Conservation (phyloP, 1,140 invertebrate species). For the Neuroterus valhalla region DNA sequence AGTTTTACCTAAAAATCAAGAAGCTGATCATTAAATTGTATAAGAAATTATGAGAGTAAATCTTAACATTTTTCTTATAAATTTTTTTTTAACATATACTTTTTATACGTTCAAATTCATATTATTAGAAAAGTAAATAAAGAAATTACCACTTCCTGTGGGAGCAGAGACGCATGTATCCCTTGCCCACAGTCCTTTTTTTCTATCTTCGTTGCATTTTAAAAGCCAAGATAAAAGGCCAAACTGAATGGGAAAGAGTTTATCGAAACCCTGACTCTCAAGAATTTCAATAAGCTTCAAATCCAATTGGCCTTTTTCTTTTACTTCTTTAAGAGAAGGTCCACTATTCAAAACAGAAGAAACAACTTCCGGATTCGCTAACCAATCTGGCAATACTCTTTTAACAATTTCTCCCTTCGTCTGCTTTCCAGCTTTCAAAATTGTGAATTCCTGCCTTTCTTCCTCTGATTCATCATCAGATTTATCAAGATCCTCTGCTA, state of each 20-base stretch:
- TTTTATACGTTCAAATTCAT: background rate
- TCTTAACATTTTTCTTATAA: no score
- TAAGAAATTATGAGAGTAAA: slow-evolving; percentile 44
- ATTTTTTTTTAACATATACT: slow-evolving; percentile 13
- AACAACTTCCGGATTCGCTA: slow-evolving; percentile 86
- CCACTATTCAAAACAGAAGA: slow-evolving; percentile 81
- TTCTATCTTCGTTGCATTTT: slow-evolving; percentile 77
- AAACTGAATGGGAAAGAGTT: slow-evolving; percentile 92
- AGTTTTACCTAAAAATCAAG: slow-evolving; percentile 82
- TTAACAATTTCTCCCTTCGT: slow-evolving; percentile 74
- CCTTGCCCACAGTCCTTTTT: slow-evolving; percentile 79
- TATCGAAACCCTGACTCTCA: slow-evolving; percentile 82
- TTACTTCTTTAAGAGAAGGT: slow-evolving; percentile 76
- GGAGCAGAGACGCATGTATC: slow-evolving; percentile 98
- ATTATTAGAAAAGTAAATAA: background rate
- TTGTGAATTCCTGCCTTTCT: slow-evolving; percentile 58
- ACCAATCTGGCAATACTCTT: slow-evolving; percentile 89
- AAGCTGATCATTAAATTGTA: slow-evolving; percentile 26
- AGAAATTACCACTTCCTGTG: slow-evolving; percentile 89
- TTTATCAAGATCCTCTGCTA: slow-evolving; percentile 27
- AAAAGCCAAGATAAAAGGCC: slow-evolving; percentile 89
- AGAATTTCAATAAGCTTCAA: slow-evolving; percentile 79
- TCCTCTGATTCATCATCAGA: slow-evolving; percentile 35
- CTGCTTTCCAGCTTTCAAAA: slow-evolving; percentile 61
- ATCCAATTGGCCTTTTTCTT: slow-evolving; percentile 77